Evolutionary conservation across 2,797 vertebrate species (phyloP).

Genomic region (Leptodactylus fallax): DNA sequence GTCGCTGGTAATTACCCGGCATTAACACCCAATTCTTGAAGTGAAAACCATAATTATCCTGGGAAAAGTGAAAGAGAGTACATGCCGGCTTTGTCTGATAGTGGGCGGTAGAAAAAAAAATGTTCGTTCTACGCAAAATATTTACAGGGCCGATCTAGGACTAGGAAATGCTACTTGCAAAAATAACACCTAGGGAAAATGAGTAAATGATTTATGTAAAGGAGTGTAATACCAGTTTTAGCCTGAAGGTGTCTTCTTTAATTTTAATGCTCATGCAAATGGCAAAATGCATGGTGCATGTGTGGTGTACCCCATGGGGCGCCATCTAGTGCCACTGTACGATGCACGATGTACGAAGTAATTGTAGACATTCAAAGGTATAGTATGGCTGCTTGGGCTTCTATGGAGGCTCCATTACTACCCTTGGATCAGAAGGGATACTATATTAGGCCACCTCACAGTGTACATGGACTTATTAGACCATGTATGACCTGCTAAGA

Average conservation of each 20-base stretch:
- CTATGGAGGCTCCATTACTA: no score
- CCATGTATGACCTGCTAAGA: no score
- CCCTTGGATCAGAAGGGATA: no score
- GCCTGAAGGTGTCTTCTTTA: not conserved
- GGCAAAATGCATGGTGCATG: not conserved
- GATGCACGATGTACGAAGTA: no score
- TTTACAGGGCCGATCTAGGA: no score
- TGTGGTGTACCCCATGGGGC: not conserved
- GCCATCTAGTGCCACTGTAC: not conserved
- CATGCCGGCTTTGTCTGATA: not conserved
- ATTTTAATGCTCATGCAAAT: no score
- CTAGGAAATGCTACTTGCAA: no score
- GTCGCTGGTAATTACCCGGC: slow-evolving; percentile 38
- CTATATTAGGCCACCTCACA: no score
- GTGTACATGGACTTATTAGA: no score
- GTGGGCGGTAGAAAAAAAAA: not conserved
- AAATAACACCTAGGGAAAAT: not conserved
- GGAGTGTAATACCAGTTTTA: not conserved
- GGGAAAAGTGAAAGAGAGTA: not conserved
- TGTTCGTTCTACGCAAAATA: no score
- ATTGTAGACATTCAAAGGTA: no score
- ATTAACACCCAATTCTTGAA: slow-evolving; percentile 53
- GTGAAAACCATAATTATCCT: slow-evolving; percentile 30
- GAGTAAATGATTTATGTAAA: not conserved
- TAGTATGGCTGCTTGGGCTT: no score